Evolutionary conservation across 1,140 invertebrate genomes (phyloP), one percentile per base, ranked within the genome.

Genomic region (Arion vulgaris): DNA sequence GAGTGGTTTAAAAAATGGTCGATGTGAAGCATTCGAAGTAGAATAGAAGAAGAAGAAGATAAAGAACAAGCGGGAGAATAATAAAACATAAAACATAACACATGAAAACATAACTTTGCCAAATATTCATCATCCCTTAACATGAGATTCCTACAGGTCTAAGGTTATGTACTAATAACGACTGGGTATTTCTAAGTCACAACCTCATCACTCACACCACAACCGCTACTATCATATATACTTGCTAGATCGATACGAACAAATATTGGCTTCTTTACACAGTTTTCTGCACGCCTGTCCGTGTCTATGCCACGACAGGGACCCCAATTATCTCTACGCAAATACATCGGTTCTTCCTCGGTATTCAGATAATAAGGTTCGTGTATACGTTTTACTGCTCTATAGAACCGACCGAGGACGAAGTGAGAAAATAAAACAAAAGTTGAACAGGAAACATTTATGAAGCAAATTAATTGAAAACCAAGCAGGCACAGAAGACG

Each of bases 261-360:
- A 66, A 66, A 66, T 66, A 66, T 66, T 66, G 62, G 62, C n/a
- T 66, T 28, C n/a, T 66, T 28, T 66, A 66, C 62, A 32, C 28
- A 28, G 62, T 66, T 32, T 66, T 66, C 62, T 32, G 28, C 62
- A 32, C 32, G 62, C 5, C n/a, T 28, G 28, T 66, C 62, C n/a
- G n/a, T 66, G n/a, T 66, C 28, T 28, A 7, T 66, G n/a, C 62
- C 5, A 32, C 62, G 28, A 66, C n/a, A 66, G 32, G 62, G 28
- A 66, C 28, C n/a, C 62, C 62, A 66, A 66, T 66, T 66, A 66
- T 66, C 62, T 66, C 62, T 32, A 66, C 32, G 62, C 62, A 66
- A 66, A 66, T 66, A 66, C n/a, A 23, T 32, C 17, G 62, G 62
- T 66, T 2, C 62, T 66, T 66, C 28, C 62, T n/a, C 9, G 5